Evolutionary conservation across 2,797 vertebrate genomes (phyloP), one percentile per base, ranked within the genome.

Genomic region (Lutjanus campechanus): DNA sequence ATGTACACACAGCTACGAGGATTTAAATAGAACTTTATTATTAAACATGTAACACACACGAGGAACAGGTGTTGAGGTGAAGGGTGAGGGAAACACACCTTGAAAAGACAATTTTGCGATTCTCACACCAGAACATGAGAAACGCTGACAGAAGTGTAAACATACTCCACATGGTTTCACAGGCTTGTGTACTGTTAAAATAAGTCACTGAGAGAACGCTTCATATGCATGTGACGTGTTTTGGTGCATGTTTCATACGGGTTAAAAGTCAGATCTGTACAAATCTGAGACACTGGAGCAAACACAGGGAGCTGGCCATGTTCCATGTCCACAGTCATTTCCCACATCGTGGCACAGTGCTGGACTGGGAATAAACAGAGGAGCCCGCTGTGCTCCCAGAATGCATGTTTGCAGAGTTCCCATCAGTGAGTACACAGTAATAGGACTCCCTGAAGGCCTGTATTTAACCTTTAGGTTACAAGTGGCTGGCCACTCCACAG

Each of bases 341-440:
- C 95, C 94, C 94, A 95, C 91, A 90, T 93, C 88, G 84, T 86
- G 88, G 86, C 92, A 88, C 87, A 83, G 86, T 64, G 79, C 77
- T 76, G 79, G 85, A 94, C 92, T 83, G 91, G 93, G 92, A 92
- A 93, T 93, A 93, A 92, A 92, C 91, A 94, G 89, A 91, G 84
- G 65, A 91, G 79, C 90, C 89, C 12, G 93, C 91, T 94, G 94
- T 92, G 92, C 91, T 95, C 84, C 88, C 91, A 93, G 92, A 94
- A 92, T 88, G 89, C 90, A 85, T 93, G 92, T 93, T 95, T 94
- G 92, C 91, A 91, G 87, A 95, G 92, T 96, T 96, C 94, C 94
- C 94, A 96, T 92, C 93, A 95, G 93, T 90, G 80, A 94, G 87
- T 90, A 88, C 87, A 90, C 94, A 94, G 93, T 88, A 92, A 92